Percentiles rank a stretch among this genome's conserved stretches.
Evolutionary conservation across 2,888 invertebrate genomes (phyloP).

Genomic region (Rotaria sp.): DNA sequence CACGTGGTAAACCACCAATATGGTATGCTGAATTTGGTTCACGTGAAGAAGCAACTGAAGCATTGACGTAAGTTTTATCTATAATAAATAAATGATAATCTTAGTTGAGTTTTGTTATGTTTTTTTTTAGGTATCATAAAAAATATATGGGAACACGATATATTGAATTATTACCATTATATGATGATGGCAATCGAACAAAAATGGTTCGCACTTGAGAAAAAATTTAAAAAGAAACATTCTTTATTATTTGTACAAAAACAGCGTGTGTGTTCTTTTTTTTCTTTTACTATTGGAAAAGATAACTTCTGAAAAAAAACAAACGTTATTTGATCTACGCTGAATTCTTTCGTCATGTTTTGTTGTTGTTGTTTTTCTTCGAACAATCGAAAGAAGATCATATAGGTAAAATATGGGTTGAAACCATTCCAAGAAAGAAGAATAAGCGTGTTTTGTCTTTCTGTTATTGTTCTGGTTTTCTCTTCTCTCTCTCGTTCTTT

Average conservation of each 20-base stretch:
- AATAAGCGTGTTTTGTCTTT: background rate
- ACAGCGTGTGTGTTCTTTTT: background rate
- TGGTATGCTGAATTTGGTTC: constrained; percentile 23
- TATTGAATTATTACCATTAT: constrained; percentile 21
- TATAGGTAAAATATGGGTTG: background rate
- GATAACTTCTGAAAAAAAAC: background rate
- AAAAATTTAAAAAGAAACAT: background rate
- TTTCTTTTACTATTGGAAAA: background rate
- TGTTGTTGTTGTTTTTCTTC: too few relatives aligned
- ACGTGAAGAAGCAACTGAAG: constrained; percentile 22
- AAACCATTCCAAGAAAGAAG: background rate
- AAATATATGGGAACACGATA: constrained; percentile 25
- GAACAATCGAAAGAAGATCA: background rate
- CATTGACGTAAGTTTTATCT: background rate
- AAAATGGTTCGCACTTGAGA: constrained; percentile 20
- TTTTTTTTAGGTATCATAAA: background rate
- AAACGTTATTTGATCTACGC: background rate
- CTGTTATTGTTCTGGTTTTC: background rate
- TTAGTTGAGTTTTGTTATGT: too few relatives aligned
- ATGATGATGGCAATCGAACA: constrained; percentile 15
- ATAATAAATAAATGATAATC: too few relatives aligned
- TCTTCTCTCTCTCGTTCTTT: background rate
- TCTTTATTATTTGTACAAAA: background rate
- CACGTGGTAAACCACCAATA: constrained; percentile 14
- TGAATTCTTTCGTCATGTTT: background rate